Conservation (phyloP, 2,888 invertebrate species). For the Ethmia dodecea region DNA sequence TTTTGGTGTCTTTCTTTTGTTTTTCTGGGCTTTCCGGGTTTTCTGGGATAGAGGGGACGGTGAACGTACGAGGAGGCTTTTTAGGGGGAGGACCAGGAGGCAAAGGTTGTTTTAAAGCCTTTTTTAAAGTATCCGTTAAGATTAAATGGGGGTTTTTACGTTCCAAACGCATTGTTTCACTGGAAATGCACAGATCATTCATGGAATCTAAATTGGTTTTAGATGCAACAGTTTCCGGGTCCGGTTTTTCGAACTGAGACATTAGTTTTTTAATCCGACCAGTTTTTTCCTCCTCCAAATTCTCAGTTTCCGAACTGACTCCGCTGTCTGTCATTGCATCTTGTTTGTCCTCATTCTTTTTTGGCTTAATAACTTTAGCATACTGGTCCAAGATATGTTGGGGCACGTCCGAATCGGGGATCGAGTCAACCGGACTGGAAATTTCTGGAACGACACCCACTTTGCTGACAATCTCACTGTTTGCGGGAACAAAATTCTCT, state of each 20-base stretch:
- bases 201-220: conserved; percentile 46
- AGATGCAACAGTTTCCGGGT: conserved; percentile 22
- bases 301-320: conserved; percentile 71
- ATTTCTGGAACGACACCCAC: conserved; percentile 25
- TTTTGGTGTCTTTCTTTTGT: conserved; percentile 73
- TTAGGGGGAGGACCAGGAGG: conserved; percentile 85
- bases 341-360: conserved; percentile 45
- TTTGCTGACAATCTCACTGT: background rate
- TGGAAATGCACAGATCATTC: conserved; percentile 54
- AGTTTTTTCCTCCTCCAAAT: conserved; percentile 57
- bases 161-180: conserved; percentile 61
- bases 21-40: conserved; percentile 37
- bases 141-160: conserved; percentile 61
- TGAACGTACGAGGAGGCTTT: conserved; percentile 84
- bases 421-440: conserved; percentile 32
- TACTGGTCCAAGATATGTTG: conserved; percentile 68
- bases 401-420: conserved; percentile 60
- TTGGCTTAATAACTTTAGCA: conserved; percentile 61
- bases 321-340: conserved; percentile 70
- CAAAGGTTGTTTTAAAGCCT: conserved; percentile 81
- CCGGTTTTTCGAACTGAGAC: conserved; percentile 38
- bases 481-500: conserved; percentile 47
- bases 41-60: conserved; percentile 38
- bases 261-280: conserved; percentile 44
- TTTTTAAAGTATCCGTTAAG: conserved; percentile 80